Percentiles rank a stretch among this genome's conserved stretches.
Evolutionary conservation across 1,140 invertebrate species (phyloP).

Genomic region (Papilio dardanus): DNA sequence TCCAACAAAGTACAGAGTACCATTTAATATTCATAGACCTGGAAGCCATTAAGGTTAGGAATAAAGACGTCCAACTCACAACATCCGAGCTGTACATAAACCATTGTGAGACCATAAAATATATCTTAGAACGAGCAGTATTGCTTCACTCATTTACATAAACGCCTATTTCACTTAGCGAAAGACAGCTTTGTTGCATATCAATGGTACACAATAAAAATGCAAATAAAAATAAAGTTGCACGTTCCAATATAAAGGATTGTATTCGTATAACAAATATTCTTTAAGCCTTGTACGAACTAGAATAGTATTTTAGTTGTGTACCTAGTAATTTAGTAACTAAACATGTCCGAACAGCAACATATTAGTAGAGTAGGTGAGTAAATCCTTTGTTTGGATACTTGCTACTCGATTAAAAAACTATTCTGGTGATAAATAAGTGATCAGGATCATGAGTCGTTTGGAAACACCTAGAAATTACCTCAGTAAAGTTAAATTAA

Average conservation of each 20-base stretch:
- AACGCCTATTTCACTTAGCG: conserved; percentile 50
- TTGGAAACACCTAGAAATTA: too few relatives aligned
- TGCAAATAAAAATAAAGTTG: neutral
- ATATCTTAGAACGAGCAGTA: conserved; percentile 42
- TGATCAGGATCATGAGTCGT: too few relatives aligned
- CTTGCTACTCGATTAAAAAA: too few relatives aligned
- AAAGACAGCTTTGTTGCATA: conserved; percentile 27
- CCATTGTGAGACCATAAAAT: conserved; percentile 38
- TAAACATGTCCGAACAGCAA: too few relatives aligned
- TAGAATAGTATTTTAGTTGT: too few relatives aligned
- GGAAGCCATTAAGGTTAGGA: conserved; percentile 11
- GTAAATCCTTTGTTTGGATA: too few relatives aligned
- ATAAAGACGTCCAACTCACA: conserved; percentile 31
- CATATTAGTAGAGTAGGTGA: too few relatives aligned
- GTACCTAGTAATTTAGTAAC: too few relatives aligned
- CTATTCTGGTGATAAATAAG: too few relatives aligned
- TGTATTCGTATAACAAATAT: neutral
- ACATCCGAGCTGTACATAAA: conserved; percentile 23
- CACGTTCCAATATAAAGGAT: neutral
- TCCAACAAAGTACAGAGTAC: conserved; percentile 4
- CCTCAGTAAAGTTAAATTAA: too few relatives aligned
- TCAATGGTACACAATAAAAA: neutral
- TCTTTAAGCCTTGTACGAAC: too few relatives aligned
- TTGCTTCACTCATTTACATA: conserved; percentile 46
- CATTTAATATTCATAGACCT: conserved; percentile 34